Base-by-base conservation (phyloP, 1,140 invertebrate species). In the Wasmannia auropunctata region DNA sequence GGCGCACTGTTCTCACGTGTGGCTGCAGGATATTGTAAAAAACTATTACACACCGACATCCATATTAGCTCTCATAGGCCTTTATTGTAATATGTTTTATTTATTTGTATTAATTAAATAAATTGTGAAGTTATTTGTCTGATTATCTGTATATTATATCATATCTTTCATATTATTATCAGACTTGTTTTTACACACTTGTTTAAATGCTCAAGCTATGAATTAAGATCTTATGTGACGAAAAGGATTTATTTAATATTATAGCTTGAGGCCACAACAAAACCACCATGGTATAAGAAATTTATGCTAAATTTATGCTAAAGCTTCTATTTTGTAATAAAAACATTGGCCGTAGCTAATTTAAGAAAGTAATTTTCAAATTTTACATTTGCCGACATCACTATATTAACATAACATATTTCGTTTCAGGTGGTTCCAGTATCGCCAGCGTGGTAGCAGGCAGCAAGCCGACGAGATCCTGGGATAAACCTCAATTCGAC, bases 401-500 rank as follows among this genome's bases (percentile, higher is more conserved):
- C 1, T 22, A 7, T 25, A 16, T 22, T 10, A 81, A 70, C 25
- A 54, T 31, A 51, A 5, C n/a, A 10, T 75, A 58, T 75, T 83
- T 11, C 40, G 63, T 93, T 93, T 72, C 87, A 95, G 95, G 94
- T 76, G 92, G 92, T 28, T 95, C 94, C n/a, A 95, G 94, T 79
- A 37, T 94, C 72, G 90, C 94, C 0, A 94, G 94, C 79, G 91
- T 94, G 8, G 88, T 92, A 28, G 91, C 92, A 31, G 92, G 91
- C 65, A 92, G 92, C 79, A 93, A 93, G 67, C 91, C 92, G 43
- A 91, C 89, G 31, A 94, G 89, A 72, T 90, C 94, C 7, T 93
- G 95, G 87, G 96, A 97, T 89, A 96, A 96, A 89, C 98, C 98
- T 2, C 98, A 97, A 92, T 98, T 98, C 92, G 98, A 98, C 92